Percentiles rank a stretch among this genome's conserved stretches.
Evolutionary conservation across 1,140 invertebrate species (phyloP).

Genomic region (Frieseomelitta varia): DNA sequence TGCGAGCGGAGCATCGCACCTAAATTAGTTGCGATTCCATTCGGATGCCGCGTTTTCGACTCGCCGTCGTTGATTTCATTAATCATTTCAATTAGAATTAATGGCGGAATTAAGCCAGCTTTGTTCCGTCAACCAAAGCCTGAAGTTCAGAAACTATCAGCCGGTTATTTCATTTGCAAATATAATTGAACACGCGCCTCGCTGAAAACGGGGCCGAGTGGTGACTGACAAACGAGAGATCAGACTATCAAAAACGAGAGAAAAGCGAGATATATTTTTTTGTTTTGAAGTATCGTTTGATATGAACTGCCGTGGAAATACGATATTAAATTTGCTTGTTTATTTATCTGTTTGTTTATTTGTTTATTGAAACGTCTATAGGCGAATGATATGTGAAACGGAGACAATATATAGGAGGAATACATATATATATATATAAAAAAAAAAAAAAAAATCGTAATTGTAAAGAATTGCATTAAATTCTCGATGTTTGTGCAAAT

Average conservation of each 20-base stretch:
- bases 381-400: too few species aligned
- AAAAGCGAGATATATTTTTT: too few species aligned
- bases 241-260: background rate
- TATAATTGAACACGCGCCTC: background rate
- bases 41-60: background rate
- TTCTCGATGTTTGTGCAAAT: too few species aligned
- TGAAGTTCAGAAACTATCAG: conserved; percentile 17
- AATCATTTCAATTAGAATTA: conserved; percentile 32
- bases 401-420: too few species aligned
- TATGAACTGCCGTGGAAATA: too few species aligned
- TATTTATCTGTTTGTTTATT: too few species aligned
- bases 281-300: too few species aligned
- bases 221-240: background rate
- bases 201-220: background rate
- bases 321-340: too few species aligned
- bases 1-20: background rate
- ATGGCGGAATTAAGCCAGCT: conserved; percentile 17
- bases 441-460: too few species aligned
- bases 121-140: background rate
- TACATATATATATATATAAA: too few species aligned
- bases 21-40: conserved; percentile 11
- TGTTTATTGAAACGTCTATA: too few species aligned
- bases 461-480: background rate
- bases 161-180: background rate
- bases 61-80: conserved; percentile 20